Base-by-base conservation (phyloP, 2,113 vertebrate genomes). In the Columbina picui region DNA sequence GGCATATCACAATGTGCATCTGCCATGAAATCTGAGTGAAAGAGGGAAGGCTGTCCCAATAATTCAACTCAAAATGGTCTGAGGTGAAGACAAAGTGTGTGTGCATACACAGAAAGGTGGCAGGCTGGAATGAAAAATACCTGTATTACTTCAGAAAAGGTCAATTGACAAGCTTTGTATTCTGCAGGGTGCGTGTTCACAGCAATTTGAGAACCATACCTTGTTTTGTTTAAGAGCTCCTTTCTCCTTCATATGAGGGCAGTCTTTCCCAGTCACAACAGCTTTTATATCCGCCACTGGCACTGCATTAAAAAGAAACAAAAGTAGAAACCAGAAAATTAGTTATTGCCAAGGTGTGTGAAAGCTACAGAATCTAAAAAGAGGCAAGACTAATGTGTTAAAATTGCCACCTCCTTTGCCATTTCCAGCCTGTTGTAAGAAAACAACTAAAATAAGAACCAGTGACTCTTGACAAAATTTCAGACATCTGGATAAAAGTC, bases 141-240 rank as follows among this genome's bases (percentile, higher is more conserved):
- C 32, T 17, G 27, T 47, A 13, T 56, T 55, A 63, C n/a, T 68
- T 36, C 30, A 75, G 53, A 49, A 57, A 92, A 89, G 79, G 76
- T 53, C 17, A 19, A 50, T 26, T 36, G 76, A 56, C 21, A 70
- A 73, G 76, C 41, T 83, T 60, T 50, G 34, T 32, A 34, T 27
- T 60, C 76, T 50, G 59, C 45, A 70, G 79, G 67, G 10, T 34
- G 32, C 6, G 9, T 17, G 34, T 61, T 55, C 30, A 8, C 27
- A 89, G 50, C 10, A 68, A 69, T 64, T 49, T 57, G 63, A 94
- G 95, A 96, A 60, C 20, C 82, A 52, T 98, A 99, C 99, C 99
- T 99, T 99, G 97, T 99, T 99, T 98, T 99, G 99, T 98, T 99
- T 99, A 94, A 99, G 99, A 96, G 99, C 99, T 97, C 99, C 99